Base-by-base conservation (phyloP, 2,797 vertebrate species). In the Stomatorhinus walkeri region DNA sequence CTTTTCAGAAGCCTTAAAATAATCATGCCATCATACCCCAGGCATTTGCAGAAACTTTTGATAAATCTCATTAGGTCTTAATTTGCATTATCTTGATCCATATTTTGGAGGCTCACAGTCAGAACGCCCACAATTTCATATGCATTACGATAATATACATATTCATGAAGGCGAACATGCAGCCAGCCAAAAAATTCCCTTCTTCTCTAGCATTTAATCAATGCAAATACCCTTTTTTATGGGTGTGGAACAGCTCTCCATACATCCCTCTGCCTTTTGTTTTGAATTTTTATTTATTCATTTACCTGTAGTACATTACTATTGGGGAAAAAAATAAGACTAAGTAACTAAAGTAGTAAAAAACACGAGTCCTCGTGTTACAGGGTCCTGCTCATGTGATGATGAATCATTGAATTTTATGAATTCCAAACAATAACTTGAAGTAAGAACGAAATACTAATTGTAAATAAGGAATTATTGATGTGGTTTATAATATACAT, bases 1-100 rank as follows among this genome's bases (percentile, higher is more conserved):
- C 9, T 54, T 56, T 40, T 87, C 52, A 59, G 32, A 40, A 40
- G 52, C 52, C 85, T 87, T 87, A 87, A 56, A 87, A 87, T 87
- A 87, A 87, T 87, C 85, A 56, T 56, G 85, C 28, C 10, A 59
- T 87, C 49, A 56, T 59, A 56, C 85, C 85, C 85, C 85, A 32
- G 85, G 85, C 85, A 87, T 87, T 54, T 87, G 51, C 85, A 87
- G 52, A 32, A 87, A 56, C 52, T 87, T 87, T 56, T 54, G 85
- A 87, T 87, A 87, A 87, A 87, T 87, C 52, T 87, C 85, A 87
- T 87, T 87, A 87, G 85, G 51, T 59, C 52, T 56, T 59, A 36
- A 87, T 56, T 56, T 56, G 85, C 85, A 87, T 86, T 86, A 86
- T 56, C 85, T 87, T 51, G 51, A 87, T 87, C 85, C 52, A 56